These are phyloP conservation scores for Hemitrygon akajei DNA, from an alignment of 2,797 vertebrate species.

Conservation along the genomic window DNA sequence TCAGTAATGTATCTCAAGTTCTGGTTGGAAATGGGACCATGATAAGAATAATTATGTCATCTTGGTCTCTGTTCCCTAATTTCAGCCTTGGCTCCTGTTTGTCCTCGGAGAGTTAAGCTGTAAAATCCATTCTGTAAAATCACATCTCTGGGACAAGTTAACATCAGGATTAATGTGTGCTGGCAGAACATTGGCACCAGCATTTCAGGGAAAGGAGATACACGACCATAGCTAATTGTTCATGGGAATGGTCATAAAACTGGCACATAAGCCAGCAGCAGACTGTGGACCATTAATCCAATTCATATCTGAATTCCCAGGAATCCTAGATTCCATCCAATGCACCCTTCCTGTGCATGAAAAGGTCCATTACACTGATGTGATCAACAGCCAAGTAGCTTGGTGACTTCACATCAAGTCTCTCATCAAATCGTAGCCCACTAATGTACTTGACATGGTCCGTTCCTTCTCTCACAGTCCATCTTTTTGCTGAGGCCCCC, in stretches of 20 bases:
- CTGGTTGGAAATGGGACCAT: neutral
- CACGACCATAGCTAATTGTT: neutral
- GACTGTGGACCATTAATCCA: neutral
- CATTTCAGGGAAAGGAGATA: neutral
- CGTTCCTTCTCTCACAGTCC: neutral
- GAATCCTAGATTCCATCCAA: neutral
- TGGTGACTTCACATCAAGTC: neutral
- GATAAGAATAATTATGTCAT: neutral
- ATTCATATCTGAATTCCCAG: neutral
- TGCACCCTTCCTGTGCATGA: neutral
- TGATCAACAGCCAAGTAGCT: neutral
- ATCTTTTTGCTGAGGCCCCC: too few species aligned
- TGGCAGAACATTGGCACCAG: neutral
- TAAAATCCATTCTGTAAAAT: neutral
- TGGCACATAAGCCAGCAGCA: neutral
- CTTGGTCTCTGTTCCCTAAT: neutral
- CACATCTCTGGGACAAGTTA: neutral
- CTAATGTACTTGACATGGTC: neutral
- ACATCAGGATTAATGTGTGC: neutral
- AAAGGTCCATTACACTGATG: neutral
- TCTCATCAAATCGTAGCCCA: neutral
- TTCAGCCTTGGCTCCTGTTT: neutral
- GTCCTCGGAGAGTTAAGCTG: neutral
- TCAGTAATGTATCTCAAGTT: neutral
- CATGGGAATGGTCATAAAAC: neutral